phyloP scores from a whole-genome alignment of 1,140 invertebrate genomes.

The Tachypleus tridentatus region DNA sequence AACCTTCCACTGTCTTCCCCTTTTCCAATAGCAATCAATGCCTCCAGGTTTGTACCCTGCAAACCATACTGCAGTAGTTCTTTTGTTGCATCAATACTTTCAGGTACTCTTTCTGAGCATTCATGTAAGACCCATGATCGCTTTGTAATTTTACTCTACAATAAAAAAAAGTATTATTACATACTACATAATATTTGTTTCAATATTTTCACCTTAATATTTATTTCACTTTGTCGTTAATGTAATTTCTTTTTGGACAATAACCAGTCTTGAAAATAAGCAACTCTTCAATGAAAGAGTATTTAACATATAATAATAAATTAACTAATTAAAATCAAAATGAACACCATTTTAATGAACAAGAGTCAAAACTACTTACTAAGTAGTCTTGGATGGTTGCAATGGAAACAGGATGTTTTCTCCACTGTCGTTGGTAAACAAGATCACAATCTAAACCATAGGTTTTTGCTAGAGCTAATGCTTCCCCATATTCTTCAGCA shows the following conservation, averaged over 20 bases:
- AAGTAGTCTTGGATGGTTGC: conserved; percentile 61
- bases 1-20: conserved; percentile 34
- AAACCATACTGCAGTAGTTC: conserved; percentile 63
- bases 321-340: too few species aligned
- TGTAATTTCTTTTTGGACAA: too few species aligned
- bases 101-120: conserved; percentile 60
- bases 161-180: too few species aligned
- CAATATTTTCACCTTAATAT: too few species aligned
- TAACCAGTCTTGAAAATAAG: too few species aligned
- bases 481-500: conserved; percentile 62
- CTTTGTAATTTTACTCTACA: conserved; percentile 58
- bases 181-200: too few species aligned
- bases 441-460: conserved; percentile 64
- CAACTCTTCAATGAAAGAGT: too few species aligned
- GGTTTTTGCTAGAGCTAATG: conserved; percentile 52
- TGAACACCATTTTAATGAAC: too few species aligned
- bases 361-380: conserved; percentile 28
- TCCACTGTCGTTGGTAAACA: conserved; percentile 72
- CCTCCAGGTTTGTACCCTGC: conserved; percentile 49
- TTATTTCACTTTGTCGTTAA: too few species aligned
- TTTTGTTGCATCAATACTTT: conserved; percentile 53
- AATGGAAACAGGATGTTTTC: conserved; percentile 54
- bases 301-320: too few species aligned
- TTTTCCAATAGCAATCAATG: conserved; percentile 37
- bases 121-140: conserved; percentile 70